Evolutionary conservation across 2,113 vertebrate genomes (phyloP).

Genomic region (Brachionichthys hirsutus): DNA sequence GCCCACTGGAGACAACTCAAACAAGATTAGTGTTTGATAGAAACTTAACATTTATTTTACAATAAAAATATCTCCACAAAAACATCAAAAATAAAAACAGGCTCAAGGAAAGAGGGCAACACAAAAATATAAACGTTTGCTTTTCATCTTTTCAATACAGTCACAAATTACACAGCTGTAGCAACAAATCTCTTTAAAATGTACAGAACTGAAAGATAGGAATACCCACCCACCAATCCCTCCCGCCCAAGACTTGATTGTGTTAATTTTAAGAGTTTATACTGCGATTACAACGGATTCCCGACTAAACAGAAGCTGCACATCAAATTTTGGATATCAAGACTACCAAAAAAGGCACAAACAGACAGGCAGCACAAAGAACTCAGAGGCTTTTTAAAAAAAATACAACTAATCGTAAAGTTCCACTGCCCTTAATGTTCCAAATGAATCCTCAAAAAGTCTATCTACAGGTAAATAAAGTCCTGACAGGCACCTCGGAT

Average conservation of each 20-base stretch:
- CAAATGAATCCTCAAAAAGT: constrained; percentile 6
- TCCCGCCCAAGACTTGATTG: constrained; percentile 52
- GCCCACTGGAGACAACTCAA: constrained; percentile 68
- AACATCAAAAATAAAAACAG: constrained; percentile 30
- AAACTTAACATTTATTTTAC: constrained; percentile 81
- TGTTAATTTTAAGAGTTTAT: constrained; percentile 70
- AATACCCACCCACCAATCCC: constrained; percentile 19
- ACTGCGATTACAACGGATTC: constrained; percentile 73
- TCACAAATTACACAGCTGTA: constrained; percentile 76
- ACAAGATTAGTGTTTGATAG: constrained; percentile 80
- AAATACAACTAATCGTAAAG: constrained; percentile 70
- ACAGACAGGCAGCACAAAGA: constrained; percentile 78
- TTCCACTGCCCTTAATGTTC: constrained; percentile 62
- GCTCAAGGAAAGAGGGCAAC: constrained; percentile 42
- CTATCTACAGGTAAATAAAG: constrained; percentile 65
- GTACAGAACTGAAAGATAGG: constrained; percentile 68
- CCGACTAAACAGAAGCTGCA: constrained; percentile 78
- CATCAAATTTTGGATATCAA: constrained; percentile 77
- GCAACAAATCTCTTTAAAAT: constrained; percentile 73
- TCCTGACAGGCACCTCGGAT: constrained; percentile 67
- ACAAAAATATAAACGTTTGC: constrained; percentile 60
- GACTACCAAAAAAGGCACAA: constrained; percentile 81
- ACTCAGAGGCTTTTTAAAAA: constrained; percentile 73
- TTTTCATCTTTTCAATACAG: constrained; percentile 73
- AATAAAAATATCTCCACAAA: constrained; percentile 73